Evolutionary conservation across 2,797 vertebrate genomes (phyloP).

Genomic region (Melanogrammus aeglefinus): DNA sequence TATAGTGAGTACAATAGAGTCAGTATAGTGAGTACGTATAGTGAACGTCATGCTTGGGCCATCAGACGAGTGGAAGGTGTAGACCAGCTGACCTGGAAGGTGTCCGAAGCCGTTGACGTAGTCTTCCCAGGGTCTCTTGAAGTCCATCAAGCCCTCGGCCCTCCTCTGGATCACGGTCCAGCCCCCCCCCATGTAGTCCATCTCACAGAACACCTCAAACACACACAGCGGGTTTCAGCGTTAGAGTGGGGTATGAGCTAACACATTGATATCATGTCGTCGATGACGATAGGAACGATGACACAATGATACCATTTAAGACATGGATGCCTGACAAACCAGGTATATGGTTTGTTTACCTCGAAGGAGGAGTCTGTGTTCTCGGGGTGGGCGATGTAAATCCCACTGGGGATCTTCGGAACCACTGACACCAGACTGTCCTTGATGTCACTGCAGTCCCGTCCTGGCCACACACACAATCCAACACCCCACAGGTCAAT

Average conservation of each 20-base stretch:
- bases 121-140: slow-evolving; percentile 84
- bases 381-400: slow-evolving; percentile 89
- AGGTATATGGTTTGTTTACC: slow-evolving; percentile 64
- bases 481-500: neutral
- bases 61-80: neutral
- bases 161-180: slow-evolving; percentile 91
- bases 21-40: neutral
- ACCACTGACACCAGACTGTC: slow-evolving; percentile 80
- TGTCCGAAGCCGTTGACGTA: slow-evolving; percentile 88
- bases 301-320: neutral
- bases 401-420: slow-evolving; percentile 89
- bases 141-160: slow-evolving; percentile 79
- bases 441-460: slow-evolving; percentile 89
- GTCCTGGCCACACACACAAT: slow-evolving; percentile 62
- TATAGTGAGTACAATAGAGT: no score
- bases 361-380: slow-evolving; percentile 86
- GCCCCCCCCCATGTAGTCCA: slow-evolving; percentile 92
- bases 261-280: neutral
- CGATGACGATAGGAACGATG: neutral
- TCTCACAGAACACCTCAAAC: slow-evolving; percentile 89
- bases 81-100: slow-evolving; percentile 76
- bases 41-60: neutral
- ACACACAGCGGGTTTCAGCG: neutral
- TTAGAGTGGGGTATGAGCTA: neutral
- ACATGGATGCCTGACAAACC: neutral